Conservation (phyloP, 2,113 vertebrate genomes). For the Leucopsar rothschildi region DNA sequence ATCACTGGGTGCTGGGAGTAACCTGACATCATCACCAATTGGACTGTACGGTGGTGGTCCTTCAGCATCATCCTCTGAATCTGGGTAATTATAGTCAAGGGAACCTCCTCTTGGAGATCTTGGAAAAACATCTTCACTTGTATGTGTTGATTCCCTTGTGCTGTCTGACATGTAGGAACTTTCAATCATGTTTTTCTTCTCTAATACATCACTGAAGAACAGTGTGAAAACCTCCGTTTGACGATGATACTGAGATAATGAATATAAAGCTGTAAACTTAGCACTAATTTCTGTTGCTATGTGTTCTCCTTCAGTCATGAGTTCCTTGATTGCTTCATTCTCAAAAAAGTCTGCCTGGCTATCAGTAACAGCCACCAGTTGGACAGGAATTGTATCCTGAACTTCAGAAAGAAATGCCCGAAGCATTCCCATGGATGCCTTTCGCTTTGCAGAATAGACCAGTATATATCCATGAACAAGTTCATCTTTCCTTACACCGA, state of each 20-base stretch:
- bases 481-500: slow-evolving; percentile 95
- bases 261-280: slow-evolving; percentile 97
- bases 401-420: slow-evolving; percentile 95
- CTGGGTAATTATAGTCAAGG: slow-evolving; percentile 89
- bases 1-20: slow-evolving; percentile 91
- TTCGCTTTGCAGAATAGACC: slow-evolving; percentile 95
- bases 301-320: slow-evolving; percentile 98
- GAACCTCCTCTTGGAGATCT: slow-evolving; percentile 90
- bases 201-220: slow-evolving; percentile 95
- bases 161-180: slow-evolving; percentile 90
- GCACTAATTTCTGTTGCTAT: slow-evolving; percentile 96
- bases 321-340: slow-evolving; percentile 95
- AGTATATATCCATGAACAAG: slow-evolving; percentile 98
- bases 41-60: slow-evolving; percentile 97
- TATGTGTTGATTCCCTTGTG: slow-evolving; percentile 83
- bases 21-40: slow-evolving; percentile 95
- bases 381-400: slow-evolving; percentile 96
- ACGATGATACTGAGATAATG: slow-evolving; percentile 94
- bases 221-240: slow-evolving; percentile 96
- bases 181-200: slow-evolving; percentile 94
- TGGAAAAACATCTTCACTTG: slow-evolving; percentile 88
- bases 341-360: slow-evolving; percentile 98
- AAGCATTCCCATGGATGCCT: slow-evolving; percentile 97
- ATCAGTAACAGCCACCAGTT: slow-evolving; percentile 96
- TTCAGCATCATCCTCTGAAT: slow-evolving; percentile 96